These are phyloP conservation scores for Apomyelois bistriatella DNA, from an alignment of 2,888 invertebrate species.

Conservation along the genomic window DNA sequence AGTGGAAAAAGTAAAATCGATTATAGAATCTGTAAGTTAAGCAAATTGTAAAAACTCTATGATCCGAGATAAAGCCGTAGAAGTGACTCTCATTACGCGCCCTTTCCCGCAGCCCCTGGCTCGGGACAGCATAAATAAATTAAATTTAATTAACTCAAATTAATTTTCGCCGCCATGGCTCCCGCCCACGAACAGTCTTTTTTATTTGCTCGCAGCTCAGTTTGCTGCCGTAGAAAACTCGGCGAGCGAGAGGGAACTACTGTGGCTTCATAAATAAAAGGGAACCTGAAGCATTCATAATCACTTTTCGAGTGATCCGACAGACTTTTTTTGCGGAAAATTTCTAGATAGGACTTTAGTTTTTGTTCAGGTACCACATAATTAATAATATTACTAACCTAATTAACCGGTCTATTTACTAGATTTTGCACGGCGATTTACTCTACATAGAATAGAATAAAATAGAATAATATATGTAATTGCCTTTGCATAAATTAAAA, in stretches of 20 bases:
- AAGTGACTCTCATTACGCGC: conserved; percentile 73
- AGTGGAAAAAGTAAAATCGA: conserved; percentile 39
- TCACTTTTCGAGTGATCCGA: not conserved
- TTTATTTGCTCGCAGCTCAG: conserved; percentile 67
- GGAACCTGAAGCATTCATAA: conserved; percentile 54
- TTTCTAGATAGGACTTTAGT: too few relatives aligned
- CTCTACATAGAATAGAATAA: too few relatives aligned
- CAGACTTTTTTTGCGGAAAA: too few relatives aligned
- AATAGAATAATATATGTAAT: too few relatives aligned
- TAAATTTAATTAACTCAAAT: conserved; percentile 80
- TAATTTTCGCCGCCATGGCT: conserved; percentile 64
- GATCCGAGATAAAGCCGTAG: conserved; percentile 67
- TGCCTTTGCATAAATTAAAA: too few relatives aligned
- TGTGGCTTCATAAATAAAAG: conserved; percentile 76
- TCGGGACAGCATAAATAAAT: conserved; percentile 72
- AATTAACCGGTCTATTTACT: too few relatives aligned
- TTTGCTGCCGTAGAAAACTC: conserved; percentile 53
- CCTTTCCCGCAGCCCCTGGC: conserved; percentile 60
- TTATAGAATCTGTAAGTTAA: conserved; percentile 50
- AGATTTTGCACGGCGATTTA: too few relatives aligned
- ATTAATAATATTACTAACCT: too few relatives aligned
- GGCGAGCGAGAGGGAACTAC: conserved; percentile 43
- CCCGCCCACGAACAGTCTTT: conserved; percentile 53
- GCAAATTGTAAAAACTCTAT: conserved; percentile 67
- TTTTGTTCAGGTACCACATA: too few relatives aligned